phyloP scores from a whole-genome alignment of 2,797 vertebrate species.

The Squalus acanthias region DNA sequence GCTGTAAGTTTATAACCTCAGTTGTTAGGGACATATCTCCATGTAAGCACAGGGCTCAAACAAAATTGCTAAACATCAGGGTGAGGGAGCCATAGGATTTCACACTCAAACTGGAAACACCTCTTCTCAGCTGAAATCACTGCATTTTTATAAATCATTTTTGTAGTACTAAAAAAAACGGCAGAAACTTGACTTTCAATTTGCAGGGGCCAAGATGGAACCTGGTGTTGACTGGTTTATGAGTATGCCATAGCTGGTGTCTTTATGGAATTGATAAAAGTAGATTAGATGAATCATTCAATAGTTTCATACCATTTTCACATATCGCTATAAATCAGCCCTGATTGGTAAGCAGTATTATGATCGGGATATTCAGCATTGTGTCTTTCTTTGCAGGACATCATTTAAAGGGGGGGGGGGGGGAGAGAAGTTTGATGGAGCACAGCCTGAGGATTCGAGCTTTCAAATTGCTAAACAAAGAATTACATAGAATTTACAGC shows the following conservation, averaged over 20 bases:
- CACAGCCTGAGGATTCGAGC: not conserved
- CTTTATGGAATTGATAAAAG: not conserved
- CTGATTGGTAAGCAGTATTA: not conserved
- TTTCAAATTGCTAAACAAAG: not conserved
- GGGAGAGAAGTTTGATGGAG: not conserved
- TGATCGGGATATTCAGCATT: too few relatives aligned
- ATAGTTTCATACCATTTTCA: not conserved
- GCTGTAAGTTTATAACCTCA: not conserved
- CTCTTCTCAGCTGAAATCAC: not conserved
- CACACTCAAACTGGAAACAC: not conserved
- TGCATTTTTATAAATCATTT: not conserved
- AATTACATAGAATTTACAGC: not conserved
- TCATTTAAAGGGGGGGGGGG: not conserved
- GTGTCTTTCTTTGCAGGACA: not conserved
- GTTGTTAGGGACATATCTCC: not conserved
- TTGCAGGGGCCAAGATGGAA: not conserved
- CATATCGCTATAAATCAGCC: not conserved
- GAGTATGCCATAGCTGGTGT: not conserved
- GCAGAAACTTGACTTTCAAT: not conserved
- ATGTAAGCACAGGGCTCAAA: not conserved
- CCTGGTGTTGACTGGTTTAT: not conserved
- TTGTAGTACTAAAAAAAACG: not conserved
- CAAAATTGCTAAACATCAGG: not conserved
- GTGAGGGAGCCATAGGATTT: not conserved
- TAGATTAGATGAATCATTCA: not conserved